A percentile compares a stretch with the other conserved stretches of the same genome.
phyloP scores from a whole-genome alignment of 2,888 invertebrate genomes.

The Aporophyla nigra region DNA sequence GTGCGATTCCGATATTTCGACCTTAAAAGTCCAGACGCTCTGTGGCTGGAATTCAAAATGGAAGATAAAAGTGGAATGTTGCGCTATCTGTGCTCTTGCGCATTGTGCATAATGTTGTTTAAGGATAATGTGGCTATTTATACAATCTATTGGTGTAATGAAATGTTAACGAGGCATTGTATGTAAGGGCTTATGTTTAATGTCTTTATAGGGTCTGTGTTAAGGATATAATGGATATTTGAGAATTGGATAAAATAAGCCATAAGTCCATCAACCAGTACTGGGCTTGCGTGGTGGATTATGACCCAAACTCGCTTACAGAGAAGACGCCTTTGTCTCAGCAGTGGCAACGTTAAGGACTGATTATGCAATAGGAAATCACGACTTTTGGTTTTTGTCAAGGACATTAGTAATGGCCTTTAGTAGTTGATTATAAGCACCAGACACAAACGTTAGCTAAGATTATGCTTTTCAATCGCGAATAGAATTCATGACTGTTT shows the following conservation, averaged over 20 bases:
- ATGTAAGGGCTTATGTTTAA: conserved; percentile 27
- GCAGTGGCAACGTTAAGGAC: too few relatives aligned
- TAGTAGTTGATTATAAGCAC: too few relatives aligned
- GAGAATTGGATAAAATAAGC: neutral
- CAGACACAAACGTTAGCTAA: too few relatives aligned
- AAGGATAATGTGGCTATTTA: conserved; percentile 59
- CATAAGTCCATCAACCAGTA: too few relatives aligned
- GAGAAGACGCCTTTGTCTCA: too few relatives aligned
- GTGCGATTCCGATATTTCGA: conserved; percentile 25
- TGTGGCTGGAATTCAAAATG: conserved; percentile 69
- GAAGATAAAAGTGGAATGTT: conserved; percentile 69
- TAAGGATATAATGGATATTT: conserved; percentile 2
- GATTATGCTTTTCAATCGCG: too few relatives aligned
- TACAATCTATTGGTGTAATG: conserved; percentile 49
- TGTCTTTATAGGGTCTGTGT: conserved; percentile 23
- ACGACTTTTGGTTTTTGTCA: too few relatives aligned
- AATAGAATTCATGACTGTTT: too few relatives aligned
- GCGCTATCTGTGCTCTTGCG: conserved; percentile 60
- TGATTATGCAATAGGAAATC: too few relatives aligned
- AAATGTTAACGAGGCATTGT: conserved; percentile 57
- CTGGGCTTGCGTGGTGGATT: too few relatives aligned
- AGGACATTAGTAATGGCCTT: too few relatives aligned
- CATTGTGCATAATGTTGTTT: conserved; percentile 56
- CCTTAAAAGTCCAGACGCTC: conserved; percentile 65
- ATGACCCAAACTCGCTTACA: neutral